Percentiles rank a stretch among this genome's conserved stretches.
phyloP scores from a whole-genome alignment of 2,888 invertebrate genomes.

The Ochlodes sylvanus region DNA sequence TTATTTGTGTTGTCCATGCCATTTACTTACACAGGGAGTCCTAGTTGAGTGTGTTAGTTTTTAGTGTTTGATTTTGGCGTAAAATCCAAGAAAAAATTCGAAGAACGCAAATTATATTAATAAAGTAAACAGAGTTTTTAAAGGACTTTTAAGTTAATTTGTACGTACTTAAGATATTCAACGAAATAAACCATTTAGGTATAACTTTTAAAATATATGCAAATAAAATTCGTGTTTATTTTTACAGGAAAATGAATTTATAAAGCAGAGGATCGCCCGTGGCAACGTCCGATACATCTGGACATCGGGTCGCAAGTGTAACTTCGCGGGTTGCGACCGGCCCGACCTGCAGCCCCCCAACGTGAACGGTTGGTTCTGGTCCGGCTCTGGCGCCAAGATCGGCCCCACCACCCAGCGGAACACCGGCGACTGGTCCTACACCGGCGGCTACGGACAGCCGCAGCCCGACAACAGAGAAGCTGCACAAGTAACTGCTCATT shows the following conservation, averaged over 20 bases:
- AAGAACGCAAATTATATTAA: too few species aligned
- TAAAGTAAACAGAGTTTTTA: too few species aligned
- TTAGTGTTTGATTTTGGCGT: too few species aligned
- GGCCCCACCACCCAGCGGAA: constrained; percentile 95
- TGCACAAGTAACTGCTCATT: constrained; percentile 87
- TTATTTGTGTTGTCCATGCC: too few species aligned
- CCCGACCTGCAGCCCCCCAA: constrained; percentile 93
- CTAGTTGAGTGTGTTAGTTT: too few species aligned
- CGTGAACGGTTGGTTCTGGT: constrained; percentile 97
- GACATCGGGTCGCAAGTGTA: constrained; percentile 96
- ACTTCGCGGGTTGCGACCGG: constrained; percentile 95
- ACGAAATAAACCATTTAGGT: too few species aligned
- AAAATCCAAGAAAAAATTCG: too few species aligned
- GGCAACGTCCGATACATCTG: constrained; percentile 93
- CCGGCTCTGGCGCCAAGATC: constrained; percentile 95
- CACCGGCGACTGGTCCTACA: constrained; percentile 95
- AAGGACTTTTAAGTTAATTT: too few species aligned
- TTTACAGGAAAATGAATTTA: constrained; percentile 91
- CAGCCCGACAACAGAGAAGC: constrained; percentile 97
- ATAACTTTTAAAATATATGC: too few species aligned
- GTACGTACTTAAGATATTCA: too few species aligned
- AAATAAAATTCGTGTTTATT: constrained; percentile 3
- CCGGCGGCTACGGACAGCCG: constrained; percentile 94
- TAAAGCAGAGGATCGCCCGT: constrained; percentile 93
- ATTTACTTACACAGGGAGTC: too few species aligned